Evolutionary conservation across 2,888 invertebrate genomes (phyloP), one percentile per base, ranked within the genome.

Genomic region (Pheosia tremula): DNA sequence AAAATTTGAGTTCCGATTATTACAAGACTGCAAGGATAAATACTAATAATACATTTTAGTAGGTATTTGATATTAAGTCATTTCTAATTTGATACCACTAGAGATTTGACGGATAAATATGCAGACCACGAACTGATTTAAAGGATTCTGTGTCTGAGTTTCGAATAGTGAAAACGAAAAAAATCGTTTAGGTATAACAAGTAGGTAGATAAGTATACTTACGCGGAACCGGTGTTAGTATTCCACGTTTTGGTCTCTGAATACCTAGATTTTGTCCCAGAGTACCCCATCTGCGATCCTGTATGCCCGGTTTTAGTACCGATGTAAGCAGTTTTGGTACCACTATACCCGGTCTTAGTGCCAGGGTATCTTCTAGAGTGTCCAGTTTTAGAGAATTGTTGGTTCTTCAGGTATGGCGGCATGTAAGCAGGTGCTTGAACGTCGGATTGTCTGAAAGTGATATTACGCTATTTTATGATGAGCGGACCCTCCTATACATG

Each of bases 381-480:
- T 24, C 66, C 65, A 5, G 67, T 73, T 57, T 78, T 80, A 2
- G 75, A 59, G 58, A 68, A 80, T 10, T 75, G 74, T 54, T 71
- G 73, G 66, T 83, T 85, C 62, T 75, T 87, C 57, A 85, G 63
- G 66, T 90, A 87, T 0, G 88, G 47, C 0, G 92, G 92, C 10
- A 84, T 72, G 71, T 93, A 92, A 0, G 81, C 72, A 0, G 92
- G 91, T 0, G 92, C 91, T 69, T 87, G 80, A 0, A 91, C 91
- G 63, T 93, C 93, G 1, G 90, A 85, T 88, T 91, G 90, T 4
- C 93, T 93, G 78, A 2, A 78, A 80, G 11, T 4, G 4, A 47
- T 6, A n/a, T 4, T 11, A n/a, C 4, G 47, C 24, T 24, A 47
- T 43, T 43, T 8, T 43, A 43, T 43, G 4, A 43, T 0, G 43